These are phyloP conservation scores for Bombus affinis DNA, from an alignment of 1,140 invertebrate genomes.

Conservation along the genomic window DNA sequence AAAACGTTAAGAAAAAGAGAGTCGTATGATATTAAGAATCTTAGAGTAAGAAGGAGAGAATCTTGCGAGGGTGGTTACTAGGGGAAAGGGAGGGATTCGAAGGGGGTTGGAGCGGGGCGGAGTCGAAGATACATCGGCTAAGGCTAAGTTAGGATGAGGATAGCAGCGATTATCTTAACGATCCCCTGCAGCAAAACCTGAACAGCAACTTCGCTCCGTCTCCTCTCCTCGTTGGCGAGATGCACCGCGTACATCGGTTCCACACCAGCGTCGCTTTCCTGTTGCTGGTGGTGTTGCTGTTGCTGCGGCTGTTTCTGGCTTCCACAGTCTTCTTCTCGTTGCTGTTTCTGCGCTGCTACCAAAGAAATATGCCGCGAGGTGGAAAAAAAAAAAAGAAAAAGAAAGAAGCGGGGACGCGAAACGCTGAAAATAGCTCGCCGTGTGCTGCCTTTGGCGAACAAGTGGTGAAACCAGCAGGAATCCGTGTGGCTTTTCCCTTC, in stretches of 20 bases:
- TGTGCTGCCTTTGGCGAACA: conserved; percentile 34
- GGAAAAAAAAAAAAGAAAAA: neutral
- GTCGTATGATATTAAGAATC: no score
- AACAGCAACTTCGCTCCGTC: conserved; percentile 77
- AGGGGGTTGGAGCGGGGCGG: conserved; percentile 42
- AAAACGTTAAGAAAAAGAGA: conserved; percentile 14
- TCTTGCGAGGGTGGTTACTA: neutral
- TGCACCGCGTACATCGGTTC: conserved; percentile 6
- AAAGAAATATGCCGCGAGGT: conserved; percentile 38
- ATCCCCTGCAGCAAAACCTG: conserved; percentile 81
- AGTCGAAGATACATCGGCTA: conserved; percentile 64
- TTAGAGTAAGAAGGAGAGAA: conserved; percentile 15
- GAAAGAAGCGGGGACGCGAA: conserved; percentile 34
- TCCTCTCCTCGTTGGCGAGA: conserved; percentile 15
- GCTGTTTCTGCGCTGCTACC: conserved; percentile 18
- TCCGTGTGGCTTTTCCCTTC: conserved; percentile 38
- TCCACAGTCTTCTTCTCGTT: neutral
- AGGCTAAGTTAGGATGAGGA: conserved; percentile 81
- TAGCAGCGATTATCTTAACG: conserved; percentile 82
- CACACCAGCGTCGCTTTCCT: conserved; percentile 38
- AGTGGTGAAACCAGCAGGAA: conserved; percentile 12
- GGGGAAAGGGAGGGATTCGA: conserved; percentile 16
- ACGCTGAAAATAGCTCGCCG: conserved; percentile 64
- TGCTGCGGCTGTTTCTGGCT: conserved; percentile 41
- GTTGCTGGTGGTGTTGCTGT: conserved; percentile 56